A percentile compares a stretch with the other conserved stretches of the same genome.
These are phyloP conservation scores for Melanerpes formicivorus DNA, from an alignment of 2,113 vertebrate genomes.

Conservation along the genomic window DNA sequence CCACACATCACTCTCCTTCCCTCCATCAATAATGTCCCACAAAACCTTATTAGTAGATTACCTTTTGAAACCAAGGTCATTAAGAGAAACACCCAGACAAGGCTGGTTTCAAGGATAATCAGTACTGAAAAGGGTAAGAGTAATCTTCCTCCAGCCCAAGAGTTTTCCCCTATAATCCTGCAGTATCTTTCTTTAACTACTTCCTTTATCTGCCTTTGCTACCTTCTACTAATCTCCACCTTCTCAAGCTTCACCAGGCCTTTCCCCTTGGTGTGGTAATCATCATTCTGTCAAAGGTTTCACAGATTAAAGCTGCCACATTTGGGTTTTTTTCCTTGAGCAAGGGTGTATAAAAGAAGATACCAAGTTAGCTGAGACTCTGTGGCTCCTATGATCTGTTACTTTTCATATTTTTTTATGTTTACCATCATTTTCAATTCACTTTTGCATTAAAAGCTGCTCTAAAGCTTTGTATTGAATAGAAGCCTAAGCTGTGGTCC, in stretches of 20 bases:
- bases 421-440: not conserved
- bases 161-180: not conserved
- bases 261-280: not conserved
- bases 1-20: not conserved
- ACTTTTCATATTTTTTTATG: not conserved
- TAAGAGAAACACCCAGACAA: not conserved
- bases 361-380: not conserved
- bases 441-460: not conserved
- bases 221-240: not conserved
- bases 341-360: not conserved
- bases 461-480: not conserved
- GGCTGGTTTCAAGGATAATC: not conserved
- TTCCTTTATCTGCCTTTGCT: not conserved
- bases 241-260: not conserved
- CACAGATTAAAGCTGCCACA: not conserved
- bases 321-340: not conserved
- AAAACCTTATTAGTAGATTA: not conserved
- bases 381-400: not conserved
- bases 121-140: not conserved
- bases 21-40: not conserved
- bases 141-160: not conserved
- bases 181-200: not conserved
- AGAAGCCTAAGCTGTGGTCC: not conserved
- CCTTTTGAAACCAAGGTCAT: not conserved
- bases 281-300: not conserved